Base-by-base conservation (phyloP, 2,113 vertebrate species). In the Strigops habroptila region DNA sequence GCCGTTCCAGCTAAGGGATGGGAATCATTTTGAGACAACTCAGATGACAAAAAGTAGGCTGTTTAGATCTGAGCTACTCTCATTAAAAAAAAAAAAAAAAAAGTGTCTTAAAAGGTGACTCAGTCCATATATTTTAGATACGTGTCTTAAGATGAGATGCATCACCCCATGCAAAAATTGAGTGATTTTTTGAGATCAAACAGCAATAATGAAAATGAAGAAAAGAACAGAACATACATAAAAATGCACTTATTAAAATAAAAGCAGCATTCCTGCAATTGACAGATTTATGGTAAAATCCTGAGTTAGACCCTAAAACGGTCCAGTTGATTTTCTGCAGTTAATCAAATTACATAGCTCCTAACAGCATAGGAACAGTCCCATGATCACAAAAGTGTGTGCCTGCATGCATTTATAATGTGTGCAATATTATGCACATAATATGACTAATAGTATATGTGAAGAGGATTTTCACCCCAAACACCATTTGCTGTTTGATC, bases 101-200 rank as follows among this genome's bases (percentile, higher is more conserved):
- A 9, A 0, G 3, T n/a, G 8, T 44, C 18, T 44, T 84, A 88
- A 79, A 67, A 39, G 3, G 12, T 49, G 24, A 41, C 14, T 49
- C 16, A 27, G 18, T 63, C 27, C 8, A 30, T 52, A 46, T 77
- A 39, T 68, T 79, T 94, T 63, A 67, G 17, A 21, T 23, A 51
- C 0, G 0, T 67, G 41, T 25, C 31, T 49, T 85, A 35, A 62
- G 7, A 5, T 53, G n/a, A 41, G 39, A 17, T 65, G 3, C 76
- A 51, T 48, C 27, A 82, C 8, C 7, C 11, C 5, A 6, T 30
- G 12, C 28, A 33, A 73, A 90, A 86, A 35, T 1, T 21, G 10
- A 3, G 8, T 39, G 14, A 65, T 10, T 51, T 82, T 12, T 64
- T 51, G 52, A 79, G 44, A 52, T 1, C 18, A 65, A 91, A 49